These are phyloP conservation scores for Blastobasis adustella DNA, from an alignment of 2,888 invertebrate species.

Conservation along the genomic window DNA sequence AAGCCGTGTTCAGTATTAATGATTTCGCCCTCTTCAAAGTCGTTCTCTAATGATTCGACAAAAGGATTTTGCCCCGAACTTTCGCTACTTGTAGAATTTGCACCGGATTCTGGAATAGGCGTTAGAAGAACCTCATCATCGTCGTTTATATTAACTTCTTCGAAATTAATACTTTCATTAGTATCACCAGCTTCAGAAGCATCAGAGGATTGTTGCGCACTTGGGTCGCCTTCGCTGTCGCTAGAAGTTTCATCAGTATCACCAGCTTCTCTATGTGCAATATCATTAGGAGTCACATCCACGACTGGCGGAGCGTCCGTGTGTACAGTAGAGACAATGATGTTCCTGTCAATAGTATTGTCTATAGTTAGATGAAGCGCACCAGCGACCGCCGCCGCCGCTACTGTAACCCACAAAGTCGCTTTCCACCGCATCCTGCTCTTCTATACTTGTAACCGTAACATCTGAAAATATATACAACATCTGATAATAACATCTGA, in stretches of 20 bases:
- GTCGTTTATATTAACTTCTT: too few relatives aligned
- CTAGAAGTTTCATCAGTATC: neutral
- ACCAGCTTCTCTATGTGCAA: neutral
- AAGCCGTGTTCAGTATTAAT: conserved; percentile 34
- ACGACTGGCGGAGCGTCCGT: too few relatives aligned
- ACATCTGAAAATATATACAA: too few relatives aligned
- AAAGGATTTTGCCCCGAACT: too few relatives aligned
- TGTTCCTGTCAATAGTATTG: neutral
- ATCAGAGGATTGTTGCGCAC: neutral
- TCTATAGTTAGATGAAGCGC: conserved; percentile 4
- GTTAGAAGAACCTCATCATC: too few relatives aligned
- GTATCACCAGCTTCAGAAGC: neutral
- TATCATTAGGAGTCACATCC: too few relatives aligned
- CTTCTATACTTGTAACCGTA: neutral
- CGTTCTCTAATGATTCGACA: too few relatives aligned
- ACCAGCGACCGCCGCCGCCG: conserved; percentile 12
- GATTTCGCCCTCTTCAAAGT: neutral
- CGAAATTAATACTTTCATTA: neutral
- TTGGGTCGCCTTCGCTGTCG: neutral
- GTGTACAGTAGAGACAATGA: too few relatives aligned
- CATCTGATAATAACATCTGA: too few relatives aligned
- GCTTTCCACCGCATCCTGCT: conserved; percentile 27
- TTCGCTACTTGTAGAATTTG: too few relatives aligned
- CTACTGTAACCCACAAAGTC: conserved; percentile 17
- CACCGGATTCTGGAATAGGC: too few relatives aligned